Conservation (phyloP, 2,888 invertebrate genomes). For the Hypselothyrea guttata region DNA sequence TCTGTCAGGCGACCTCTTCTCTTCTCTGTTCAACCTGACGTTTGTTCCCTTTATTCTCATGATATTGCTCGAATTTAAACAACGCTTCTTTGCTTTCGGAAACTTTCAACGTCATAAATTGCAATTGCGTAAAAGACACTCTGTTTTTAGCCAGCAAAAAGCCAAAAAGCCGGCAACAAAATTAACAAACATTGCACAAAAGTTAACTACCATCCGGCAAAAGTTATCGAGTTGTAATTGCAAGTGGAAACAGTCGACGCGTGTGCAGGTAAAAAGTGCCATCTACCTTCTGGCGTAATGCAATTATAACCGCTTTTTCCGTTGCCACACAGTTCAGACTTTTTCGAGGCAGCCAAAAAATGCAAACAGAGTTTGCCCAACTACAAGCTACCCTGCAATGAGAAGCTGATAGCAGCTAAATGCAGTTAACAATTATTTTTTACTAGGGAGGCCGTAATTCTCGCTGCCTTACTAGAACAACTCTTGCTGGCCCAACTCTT, state of each 20-base stretch:
- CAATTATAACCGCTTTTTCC: conserved; percentile 65
- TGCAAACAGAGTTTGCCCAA: too few relatives aligned
- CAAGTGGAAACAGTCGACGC: conserved; percentile 55
- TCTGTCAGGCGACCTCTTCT: conserved; percentile 34
- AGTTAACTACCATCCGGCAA: conserved; percentile 58
- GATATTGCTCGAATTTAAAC: conserved; percentile 30
- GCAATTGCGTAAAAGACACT: conserved; percentile 29
- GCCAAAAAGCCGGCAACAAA: conserved; percentile 45
- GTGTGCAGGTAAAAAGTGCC: conserved; percentile 33
- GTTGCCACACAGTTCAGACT: conserved; percentile 6
- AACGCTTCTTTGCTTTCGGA: conserved; percentile 14
- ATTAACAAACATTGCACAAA: conserved; percentile 52
- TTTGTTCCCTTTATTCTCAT: too few relatives aligned
- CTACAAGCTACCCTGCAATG: too few relatives aligned
- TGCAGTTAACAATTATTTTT: too few relatives aligned
- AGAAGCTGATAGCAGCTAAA: too few relatives aligned
- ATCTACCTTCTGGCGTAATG: conserved; percentile 69
- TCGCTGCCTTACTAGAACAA: too few relatives aligned
- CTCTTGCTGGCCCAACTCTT: too few relatives aligned
- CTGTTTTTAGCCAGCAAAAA: conserved; percentile 13
- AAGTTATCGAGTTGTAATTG: conserved; percentile 78
- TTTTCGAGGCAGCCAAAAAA: conserved; percentile 13
- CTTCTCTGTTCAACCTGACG: background rate
- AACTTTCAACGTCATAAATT: conserved; percentile 42
- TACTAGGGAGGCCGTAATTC: too few relatives aligned